These are phyloP conservation scores for Axinella damicornis DNA, from an alignment of 37 sponge, comb jelly and placozoan species.

Conservation along the genomic window DNA sequence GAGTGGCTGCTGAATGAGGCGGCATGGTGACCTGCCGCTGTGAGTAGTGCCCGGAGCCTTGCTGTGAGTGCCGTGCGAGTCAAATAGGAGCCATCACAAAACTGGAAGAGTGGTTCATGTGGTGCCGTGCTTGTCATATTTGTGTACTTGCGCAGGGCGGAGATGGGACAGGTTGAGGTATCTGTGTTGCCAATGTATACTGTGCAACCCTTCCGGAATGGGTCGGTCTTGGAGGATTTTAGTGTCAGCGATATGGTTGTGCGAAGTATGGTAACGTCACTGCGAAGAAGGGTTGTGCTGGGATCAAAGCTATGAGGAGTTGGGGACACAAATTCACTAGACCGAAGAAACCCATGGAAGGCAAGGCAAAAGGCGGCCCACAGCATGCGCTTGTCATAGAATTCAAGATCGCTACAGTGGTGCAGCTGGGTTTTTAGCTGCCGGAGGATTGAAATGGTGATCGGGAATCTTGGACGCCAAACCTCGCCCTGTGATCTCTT, in stretches of 20 bases:
- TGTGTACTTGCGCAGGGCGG: background rate
- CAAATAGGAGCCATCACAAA: background rate
- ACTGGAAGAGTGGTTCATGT: constrained; percentile 2
- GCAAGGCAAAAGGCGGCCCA: constrained; percentile 19
- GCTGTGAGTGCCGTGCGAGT: background rate
- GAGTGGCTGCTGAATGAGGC: too few species aligned
- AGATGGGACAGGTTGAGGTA: constrained; percentile 9
- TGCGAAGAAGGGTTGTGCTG: background rate
- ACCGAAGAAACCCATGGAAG: constrained; percentile 22
- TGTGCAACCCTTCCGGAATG: background rate
- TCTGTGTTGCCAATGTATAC: background rate
- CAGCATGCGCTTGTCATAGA: background rate
- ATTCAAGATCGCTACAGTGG: background rate
- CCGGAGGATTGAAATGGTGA: background rate
- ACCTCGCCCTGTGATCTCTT: background rate
- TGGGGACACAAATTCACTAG: constrained; percentile 7
- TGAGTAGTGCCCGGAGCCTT: too few species aligned
- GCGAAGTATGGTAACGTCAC: background rate
- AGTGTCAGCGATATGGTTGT: background rate
- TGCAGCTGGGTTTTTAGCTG: background rate
- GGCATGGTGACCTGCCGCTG: too few species aligned
- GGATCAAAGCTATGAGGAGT: background rate
- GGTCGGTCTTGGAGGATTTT: constrained; percentile 10
- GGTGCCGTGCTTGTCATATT: background rate
- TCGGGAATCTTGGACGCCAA: constrained; percentile 2